Percentiles rank a stretch among this genome's conserved stretches.
Evolutionary conservation across 2,113 vertebrate species (phyloP).

Genomic region (Stomatorhinus ivindoensis): DNA sequence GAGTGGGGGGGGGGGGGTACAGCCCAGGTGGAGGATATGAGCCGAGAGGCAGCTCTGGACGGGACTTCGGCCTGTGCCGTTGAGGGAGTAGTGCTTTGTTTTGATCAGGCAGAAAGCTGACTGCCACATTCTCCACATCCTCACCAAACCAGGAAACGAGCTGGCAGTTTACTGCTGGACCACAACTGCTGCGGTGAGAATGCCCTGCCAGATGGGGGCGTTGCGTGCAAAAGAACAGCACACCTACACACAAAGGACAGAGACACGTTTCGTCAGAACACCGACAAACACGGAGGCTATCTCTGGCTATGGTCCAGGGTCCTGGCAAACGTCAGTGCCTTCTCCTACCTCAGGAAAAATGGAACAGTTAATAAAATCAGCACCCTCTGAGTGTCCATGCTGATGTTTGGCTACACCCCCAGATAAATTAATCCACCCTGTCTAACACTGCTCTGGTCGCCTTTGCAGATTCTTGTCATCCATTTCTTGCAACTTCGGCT

Average conservation of each 20-base stretch:
- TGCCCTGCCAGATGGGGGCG: background rate
- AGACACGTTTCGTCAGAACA: background rate
- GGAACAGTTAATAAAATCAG: background rate
- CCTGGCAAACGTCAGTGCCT: background rate
- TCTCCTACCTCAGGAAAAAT: background rate
- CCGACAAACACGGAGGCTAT: background rate
- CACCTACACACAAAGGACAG: background rate
- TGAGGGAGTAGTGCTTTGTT: background rate
- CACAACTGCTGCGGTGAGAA: background rate
- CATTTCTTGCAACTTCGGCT: background rate
- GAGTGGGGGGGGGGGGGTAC: background rate
- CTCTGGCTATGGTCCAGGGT: background rate
- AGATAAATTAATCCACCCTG: background rate
- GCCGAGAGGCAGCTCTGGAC: background rate
- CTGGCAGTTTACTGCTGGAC: background rate
- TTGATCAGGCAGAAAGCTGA: background rate
- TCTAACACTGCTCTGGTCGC: background rate
- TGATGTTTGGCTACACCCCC: background rate
- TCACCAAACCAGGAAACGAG: background rate
- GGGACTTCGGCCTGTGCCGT: background rate
- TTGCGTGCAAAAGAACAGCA: background rate
- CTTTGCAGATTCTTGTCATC: background rate
- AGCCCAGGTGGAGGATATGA: background rate
- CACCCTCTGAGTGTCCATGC: background rate
- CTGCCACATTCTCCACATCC: background rate